phyloP scores from a whole-genome alignment of 2,797 vertebrate genomes.

The Cryptoblepharus egeriae region DNA sequence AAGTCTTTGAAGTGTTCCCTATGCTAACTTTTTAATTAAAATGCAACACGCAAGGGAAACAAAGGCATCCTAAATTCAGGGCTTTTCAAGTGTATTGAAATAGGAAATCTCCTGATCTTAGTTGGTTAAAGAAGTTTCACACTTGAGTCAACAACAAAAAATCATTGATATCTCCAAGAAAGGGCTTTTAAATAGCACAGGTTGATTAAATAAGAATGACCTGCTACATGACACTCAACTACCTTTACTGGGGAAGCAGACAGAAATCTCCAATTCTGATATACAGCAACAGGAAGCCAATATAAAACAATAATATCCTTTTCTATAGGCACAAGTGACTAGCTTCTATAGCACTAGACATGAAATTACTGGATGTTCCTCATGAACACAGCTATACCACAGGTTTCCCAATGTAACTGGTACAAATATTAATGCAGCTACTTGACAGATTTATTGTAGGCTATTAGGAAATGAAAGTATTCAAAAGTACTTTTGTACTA shows the following conservation, averaged over 20 bases:
- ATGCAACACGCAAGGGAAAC: neutral
- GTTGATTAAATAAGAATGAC: neutral
- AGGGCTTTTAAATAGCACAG: neutral
- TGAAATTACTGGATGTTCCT: neutral
- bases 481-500: conserved; percentile 8
- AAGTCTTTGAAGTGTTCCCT: neutral
- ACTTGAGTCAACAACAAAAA: neutral
- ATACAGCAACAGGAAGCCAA: neutral
- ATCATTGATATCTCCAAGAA: neutral
- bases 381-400: neutral
- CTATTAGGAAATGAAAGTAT: neutral
- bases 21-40: neutral
- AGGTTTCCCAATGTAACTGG: neutral
- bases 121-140: neutral
- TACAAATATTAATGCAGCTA: neutral
- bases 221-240: neutral
- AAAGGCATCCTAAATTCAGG: neutral
- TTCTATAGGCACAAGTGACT: neutral
- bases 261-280: neutral
- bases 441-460: conserved; percentile 1
- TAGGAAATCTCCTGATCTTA: neutral
- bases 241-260: neutral
- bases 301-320: neutral
- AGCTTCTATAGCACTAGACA: neutral
- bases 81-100: neutral